Evolutionary conservation across 2,797 vertebrate genomes (phyloP), one percentile per base, ranked within the genome.

Genomic region (Coccyzus lansbergi): DNA sequence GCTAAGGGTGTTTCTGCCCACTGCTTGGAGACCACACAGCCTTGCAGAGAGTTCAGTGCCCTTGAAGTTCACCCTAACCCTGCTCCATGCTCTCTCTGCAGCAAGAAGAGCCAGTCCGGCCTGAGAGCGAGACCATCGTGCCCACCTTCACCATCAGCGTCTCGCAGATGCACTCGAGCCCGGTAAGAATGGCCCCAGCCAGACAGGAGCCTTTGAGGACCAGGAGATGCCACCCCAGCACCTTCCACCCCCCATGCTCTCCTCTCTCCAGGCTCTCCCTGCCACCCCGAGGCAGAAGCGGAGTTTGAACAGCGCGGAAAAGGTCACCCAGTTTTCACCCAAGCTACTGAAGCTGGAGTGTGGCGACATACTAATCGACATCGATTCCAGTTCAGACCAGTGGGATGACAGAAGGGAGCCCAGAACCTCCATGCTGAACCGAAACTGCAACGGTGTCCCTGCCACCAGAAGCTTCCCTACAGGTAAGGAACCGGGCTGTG

Each of bases 311-410:
- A 70, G 65, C 2, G 0, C 8, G 2, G 92, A 96, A 28, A 82
- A 2, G 48, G 40, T 44, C 64, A 63, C 11, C 69, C 94, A 95
- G 94, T 6, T 55, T 5, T 88, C 58, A 0, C 51, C 88, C 63
- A 97, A 96, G 24, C 3, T 83, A 2, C 34, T 91, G 82, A 97
- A 96, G 51, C 60, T 95, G 67, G 92, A 98, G 76, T 26, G 2
- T 3, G 24, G 68, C 15, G 34, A 70, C 11, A 3, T 3, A 8
- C 7, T 16, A 0, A 12, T 3, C 6, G 34, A 36, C 70, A 55
- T 63, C 1, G 1, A 12, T 2, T 4, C 38, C 29, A 2, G 15
- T 38, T 62, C 52, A 34, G 40, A 55, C n/a, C 75, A 7, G 21
- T 3, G 20, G 53, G 33, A 88, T 0, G 58, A 28, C 13, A 40